phyloP scores from a whole-genome alignment of 2,113 vertebrate species.

The Phylloscopus whistleri region DNA sequence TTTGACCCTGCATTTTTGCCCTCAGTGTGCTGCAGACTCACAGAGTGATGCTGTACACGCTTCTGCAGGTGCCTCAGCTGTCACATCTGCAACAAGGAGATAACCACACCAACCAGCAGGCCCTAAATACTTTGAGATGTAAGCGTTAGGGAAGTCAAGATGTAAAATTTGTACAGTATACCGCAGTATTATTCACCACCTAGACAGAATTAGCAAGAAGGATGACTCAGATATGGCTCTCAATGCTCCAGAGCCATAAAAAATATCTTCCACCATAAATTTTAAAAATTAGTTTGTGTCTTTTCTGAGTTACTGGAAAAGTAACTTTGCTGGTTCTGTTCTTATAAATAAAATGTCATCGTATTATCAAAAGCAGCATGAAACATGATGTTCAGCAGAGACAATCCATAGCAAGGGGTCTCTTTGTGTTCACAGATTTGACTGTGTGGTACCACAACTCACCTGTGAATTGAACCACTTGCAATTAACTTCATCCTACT shows the following conservation, averaged over 20 bases:
- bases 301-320: background rate
- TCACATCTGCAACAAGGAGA: background rate
- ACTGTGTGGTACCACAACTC: background rate
- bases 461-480: constrained; percentile 21
- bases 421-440: background rate
- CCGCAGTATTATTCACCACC: background rate
- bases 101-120: background rate
- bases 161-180: background rate
- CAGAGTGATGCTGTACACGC: accelerated
- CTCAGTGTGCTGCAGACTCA: background rate
- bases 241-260: constrained; percentile 10
- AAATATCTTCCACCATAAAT: constrained; percentile 35
- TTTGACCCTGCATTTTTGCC: background rate
- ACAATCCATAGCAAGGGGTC: background rate
- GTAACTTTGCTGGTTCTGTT: constrained; percentile 33
- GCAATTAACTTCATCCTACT: constrained; percentile 14
- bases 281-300: constrained; percentile 31
- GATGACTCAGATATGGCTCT: constrained; percentile 19
- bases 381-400: background rate
- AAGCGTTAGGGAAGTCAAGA: background rate
- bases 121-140: background rate
- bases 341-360: constrained; percentile 38
- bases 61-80: background rate
- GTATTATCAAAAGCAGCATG: constrained; percentile 27
- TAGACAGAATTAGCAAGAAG: constrained; percentile 34